These are phyloP conservation scores for Hydraecia micacea DNA, from an alignment of 2,888 invertebrate genomes.

Conservation along the genomic window DNA sequence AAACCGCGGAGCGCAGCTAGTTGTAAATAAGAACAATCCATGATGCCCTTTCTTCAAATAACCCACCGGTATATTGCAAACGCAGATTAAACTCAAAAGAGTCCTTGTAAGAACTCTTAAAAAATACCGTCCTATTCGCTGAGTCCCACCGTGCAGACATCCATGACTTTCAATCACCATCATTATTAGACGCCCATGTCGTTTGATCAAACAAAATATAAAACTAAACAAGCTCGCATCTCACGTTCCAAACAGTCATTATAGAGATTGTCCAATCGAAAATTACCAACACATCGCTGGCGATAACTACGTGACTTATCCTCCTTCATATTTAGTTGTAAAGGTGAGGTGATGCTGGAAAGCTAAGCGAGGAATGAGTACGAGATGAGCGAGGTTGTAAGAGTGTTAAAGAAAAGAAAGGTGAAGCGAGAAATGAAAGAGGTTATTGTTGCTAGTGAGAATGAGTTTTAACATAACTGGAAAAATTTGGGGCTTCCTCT, in stretches of 20 bases:
- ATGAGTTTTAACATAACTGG: not conserved
- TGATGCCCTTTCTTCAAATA: not conserved
- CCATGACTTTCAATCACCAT: slow-evolving; percentile 51
- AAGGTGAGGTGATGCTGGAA: slow-evolving; percentile 2
- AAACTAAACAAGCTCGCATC: slow-evolving; percentile 54
- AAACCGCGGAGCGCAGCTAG: no score
- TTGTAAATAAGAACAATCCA: not conserved
- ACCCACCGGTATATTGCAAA: not conserved
- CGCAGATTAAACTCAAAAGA: not conserved
- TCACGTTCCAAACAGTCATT: slow-evolving; percentile 71
- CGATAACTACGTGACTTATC: slow-evolving; percentile 78
- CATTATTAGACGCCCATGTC: slow-evolving; percentile 39
- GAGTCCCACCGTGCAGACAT: not conserved
- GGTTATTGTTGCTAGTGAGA: not conserved
- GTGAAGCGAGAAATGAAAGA: not conserved
- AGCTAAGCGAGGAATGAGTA: slow-evolving; percentile 43
- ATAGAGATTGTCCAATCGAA: slow-evolving; percentile 71
- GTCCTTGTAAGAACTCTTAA: not conserved
- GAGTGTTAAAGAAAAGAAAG: not conserved
- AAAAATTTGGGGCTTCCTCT: not conserved
- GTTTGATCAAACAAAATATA: slow-evolving; percentile 62
- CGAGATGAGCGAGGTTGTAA: not conserved
- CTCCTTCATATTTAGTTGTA: slow-evolving; percentile 54
- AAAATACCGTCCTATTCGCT: not conserved
- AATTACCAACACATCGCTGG: slow-evolving; percentile 71